Conservation (phyloP, 2,888 invertebrate genomes). For the Seira sanloemensis region DNA sequence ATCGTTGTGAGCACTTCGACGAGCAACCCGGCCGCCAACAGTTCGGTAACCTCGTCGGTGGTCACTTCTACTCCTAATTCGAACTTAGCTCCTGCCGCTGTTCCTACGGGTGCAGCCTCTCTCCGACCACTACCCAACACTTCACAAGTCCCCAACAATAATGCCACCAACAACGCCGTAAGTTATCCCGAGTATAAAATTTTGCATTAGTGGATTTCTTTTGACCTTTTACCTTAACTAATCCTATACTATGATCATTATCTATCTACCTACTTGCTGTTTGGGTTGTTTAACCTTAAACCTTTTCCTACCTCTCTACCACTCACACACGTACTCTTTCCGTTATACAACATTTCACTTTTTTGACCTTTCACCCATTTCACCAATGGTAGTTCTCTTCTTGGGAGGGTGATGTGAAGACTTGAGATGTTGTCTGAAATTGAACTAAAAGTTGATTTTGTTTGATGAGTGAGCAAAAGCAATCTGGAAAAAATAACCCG, state of each 20-base stretch:
- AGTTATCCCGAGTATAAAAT: constrained; percentile 46
- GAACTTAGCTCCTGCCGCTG: constrained; percentile 34
- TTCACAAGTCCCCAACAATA: constrained; percentile 81
- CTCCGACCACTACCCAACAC: constrained; percentile 82
- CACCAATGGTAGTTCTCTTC: too few species aligned
- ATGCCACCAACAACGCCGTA: constrained; percentile 73
- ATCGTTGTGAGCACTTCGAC: constrained; percentile 48
- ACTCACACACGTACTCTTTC: neutral
- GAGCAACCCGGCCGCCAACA: constrained; percentile 32
- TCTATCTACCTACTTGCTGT: too few species aligned
- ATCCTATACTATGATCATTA: neutral
- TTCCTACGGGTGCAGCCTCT: constrained; percentile 27
- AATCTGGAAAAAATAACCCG: constrained; percentile 14
- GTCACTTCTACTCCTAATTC: constrained; percentile 46
- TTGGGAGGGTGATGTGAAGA: constrained; percentile 62
- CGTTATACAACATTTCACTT: neutral
- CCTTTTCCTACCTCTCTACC: neutral
- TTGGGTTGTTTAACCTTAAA: constrained; percentile 22
- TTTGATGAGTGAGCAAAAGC: constrained; percentile 20
- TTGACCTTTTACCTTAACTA: neutral
- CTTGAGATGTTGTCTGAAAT: constrained; percentile 52
- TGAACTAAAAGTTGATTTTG: neutral
- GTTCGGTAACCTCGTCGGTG: constrained; percentile 32
- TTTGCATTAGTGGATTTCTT: neutral
- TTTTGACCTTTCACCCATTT: constrained; percentile 20